phyloP scores from a whole-genome alignment of 1,140 invertebrate genomes.

The Xylocopa sonorina region DNA sequence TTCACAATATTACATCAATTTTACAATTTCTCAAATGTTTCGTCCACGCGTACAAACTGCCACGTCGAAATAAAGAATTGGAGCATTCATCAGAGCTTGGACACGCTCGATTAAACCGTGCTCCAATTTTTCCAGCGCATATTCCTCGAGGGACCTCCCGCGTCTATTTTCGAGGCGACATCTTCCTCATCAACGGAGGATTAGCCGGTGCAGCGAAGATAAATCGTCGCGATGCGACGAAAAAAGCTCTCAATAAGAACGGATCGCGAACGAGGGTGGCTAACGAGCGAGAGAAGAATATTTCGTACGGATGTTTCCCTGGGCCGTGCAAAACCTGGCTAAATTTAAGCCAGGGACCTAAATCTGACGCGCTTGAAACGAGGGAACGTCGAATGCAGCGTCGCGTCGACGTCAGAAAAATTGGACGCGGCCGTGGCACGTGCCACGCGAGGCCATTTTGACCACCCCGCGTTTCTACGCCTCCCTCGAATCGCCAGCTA shows the following conservation, averaged over 20 bases:
- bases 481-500: neutral
- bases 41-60: neutral
- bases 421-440: slow-evolving; percentile 8
- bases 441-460: neutral
- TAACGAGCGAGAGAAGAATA: slow-evolving; percentile 36
- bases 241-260: slow-evolving; percentile 34
- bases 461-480: neutral
- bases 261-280: slow-evolving; percentile 19
- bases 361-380: slow-evolving; percentile 43
- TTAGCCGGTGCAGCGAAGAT: neutral
- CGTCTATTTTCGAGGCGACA: neutral
- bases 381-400: slow-evolving; percentile 34
- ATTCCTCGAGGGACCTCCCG: no score
- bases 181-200: neutral
- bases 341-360: slow-evolving; percentile 62
- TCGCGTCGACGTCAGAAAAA: slow-evolving; percentile 20
- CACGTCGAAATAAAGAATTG: no score
- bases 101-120: no score
- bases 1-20: no score
- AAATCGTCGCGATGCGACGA: neutral
- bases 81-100: no score
- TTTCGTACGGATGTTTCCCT: slow-evolving; percentile 36
- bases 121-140: no score
- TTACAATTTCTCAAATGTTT: neutral
- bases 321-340: slow-evolving; percentile 40